phyloP scores from a whole-genome alignment of 2,797 vertebrate species.

The Lates japonicus region DNA sequence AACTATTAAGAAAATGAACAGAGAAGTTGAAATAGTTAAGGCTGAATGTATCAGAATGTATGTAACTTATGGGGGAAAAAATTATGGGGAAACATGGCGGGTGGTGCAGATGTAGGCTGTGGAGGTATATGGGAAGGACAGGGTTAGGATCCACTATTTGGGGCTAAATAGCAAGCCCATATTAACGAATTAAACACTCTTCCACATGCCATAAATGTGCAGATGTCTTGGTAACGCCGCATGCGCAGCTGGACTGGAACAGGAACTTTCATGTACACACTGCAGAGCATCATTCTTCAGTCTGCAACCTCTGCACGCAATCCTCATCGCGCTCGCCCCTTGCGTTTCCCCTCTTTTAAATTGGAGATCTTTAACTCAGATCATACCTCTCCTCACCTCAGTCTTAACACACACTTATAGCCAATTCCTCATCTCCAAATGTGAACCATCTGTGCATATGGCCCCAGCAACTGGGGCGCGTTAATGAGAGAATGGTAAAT shows the following conservation, averaged over 20 bases:
- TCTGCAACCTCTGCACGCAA: constrained; percentile 24
- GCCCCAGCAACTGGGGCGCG: constrained; percentile 25
- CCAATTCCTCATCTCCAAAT: constrained; percentile 76
- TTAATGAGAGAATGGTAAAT: constrained; percentile 66
- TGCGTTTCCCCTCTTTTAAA: constrained; percentile 42
- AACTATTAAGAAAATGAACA: background rate
- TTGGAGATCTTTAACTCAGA: constrained; percentile 63
- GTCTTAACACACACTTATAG: constrained; percentile 62
- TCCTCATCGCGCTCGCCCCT: constrained; percentile 8
- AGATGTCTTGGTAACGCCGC: constrained; percentile 45
- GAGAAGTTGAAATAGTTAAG: background rate
- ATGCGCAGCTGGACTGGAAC: constrained; percentile 26
- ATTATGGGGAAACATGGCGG: background rate
- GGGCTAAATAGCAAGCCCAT: background rate
- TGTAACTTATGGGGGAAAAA: too few relatives aligned
- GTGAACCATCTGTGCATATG: constrained; percentile 76
- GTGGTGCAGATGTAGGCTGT: background rate
- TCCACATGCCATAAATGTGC: constrained; percentile 57
- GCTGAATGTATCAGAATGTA: too few relatives aligned
- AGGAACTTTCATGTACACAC: constrained; percentile 25
- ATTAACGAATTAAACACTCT: constrained; percentile 25
- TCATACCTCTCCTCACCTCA: constrained; percentile 58
- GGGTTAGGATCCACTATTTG: background rate
- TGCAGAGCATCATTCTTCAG: constrained; percentile 30
- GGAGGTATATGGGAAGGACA: background rate